Conservation (phyloP, 2,888 invertebrate species). For the Cosmia trapezina region DNA sequence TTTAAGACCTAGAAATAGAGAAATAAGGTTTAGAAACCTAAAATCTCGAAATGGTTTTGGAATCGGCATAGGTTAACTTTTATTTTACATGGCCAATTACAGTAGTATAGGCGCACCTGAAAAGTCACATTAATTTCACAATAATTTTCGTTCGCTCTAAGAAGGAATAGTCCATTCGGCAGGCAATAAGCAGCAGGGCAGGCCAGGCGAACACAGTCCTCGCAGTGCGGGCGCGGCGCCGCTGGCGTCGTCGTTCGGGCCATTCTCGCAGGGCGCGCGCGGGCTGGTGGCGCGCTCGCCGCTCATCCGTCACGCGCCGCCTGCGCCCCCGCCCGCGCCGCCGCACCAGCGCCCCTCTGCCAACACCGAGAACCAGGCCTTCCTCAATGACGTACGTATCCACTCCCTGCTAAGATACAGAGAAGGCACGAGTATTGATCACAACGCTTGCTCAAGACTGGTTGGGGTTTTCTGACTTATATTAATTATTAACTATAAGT, state of each 20-base stretch:
- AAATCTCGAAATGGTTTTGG: too few relatives aligned
- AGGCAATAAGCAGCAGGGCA: slow-evolving; percentile 74
- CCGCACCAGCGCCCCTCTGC: slow-evolving; percentile 93
- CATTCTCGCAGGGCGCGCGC: slow-evolving; percentile 92
- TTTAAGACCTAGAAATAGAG: too few relatives aligned
- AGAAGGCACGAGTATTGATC: background rate
- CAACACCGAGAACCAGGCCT: slow-evolving; percentile 97
- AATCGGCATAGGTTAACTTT: too few relatives aligned
- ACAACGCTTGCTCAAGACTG: background rate
- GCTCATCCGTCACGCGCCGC: slow-evolving; percentile 95
- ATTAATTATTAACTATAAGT: background rate
- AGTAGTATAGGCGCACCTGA: background rate
- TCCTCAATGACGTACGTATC: slow-evolving; percentile 95
- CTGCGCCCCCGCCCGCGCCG: slow-evolving; percentile 91
- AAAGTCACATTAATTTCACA: background rate
- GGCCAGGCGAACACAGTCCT: background rate
- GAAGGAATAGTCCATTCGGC: background rate
- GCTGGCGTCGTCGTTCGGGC: slow-evolving; percentile 80
- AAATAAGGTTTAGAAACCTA: too few relatives aligned
- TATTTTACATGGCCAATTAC: too few relatives aligned
- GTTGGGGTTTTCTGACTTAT: background rate
- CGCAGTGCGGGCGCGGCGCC: slow-evolving; percentile 47
- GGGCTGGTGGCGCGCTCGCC: slow-evolving; percentile 97
- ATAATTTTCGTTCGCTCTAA: background rate
- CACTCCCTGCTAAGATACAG: background rate